These are phyloP conservation scores for Lepus americanus DNA, from an alignment of 2,113 vertebrate species.

Conservation along the genomic window DNA sequence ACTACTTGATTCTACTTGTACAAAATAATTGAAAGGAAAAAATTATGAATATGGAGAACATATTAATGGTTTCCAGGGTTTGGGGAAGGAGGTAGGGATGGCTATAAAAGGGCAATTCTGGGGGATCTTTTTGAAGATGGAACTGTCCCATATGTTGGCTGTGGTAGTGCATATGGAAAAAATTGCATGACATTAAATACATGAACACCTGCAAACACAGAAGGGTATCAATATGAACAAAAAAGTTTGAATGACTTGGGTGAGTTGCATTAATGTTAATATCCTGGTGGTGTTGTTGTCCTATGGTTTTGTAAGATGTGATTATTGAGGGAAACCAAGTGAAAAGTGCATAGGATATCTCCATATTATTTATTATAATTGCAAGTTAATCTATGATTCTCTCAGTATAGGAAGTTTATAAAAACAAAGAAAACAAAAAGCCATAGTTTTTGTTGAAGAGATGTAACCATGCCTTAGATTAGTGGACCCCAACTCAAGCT, in stretches of 20 bases:
- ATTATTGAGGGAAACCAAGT: not conserved
- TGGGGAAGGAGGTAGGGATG: too few relatives aligned
- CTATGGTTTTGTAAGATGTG: not conserved
- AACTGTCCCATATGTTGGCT: not conserved
- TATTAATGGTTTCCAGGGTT: not conserved
- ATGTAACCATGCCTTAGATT: not conserved
- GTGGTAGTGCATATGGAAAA: not conserved
- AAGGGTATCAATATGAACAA: not conserved
- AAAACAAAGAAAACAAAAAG: not conserved
- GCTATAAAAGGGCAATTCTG: not conserved
- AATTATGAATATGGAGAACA: not conserved
- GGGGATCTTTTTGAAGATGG: not conserved
- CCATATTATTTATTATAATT: slow-evolving; percentile 2
- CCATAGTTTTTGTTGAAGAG: not conserved
- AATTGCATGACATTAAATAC: not conserved
- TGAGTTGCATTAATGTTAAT: not conserved
- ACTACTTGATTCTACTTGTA: not conserved
- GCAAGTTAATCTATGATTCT: slow-evolving; percentile 1
- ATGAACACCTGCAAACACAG: not conserved
- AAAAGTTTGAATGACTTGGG: not conserved
- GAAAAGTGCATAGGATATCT: not conserved
- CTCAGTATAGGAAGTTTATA: slow-evolving; percentile 25
- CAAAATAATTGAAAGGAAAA: not conserved
- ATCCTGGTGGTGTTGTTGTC: not conserved
- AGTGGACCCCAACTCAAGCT: not conserved